Evolutionary conservation across 1,140 invertebrate genomes (phyloP).

Genomic region (Pinna nobilis): DNA sequence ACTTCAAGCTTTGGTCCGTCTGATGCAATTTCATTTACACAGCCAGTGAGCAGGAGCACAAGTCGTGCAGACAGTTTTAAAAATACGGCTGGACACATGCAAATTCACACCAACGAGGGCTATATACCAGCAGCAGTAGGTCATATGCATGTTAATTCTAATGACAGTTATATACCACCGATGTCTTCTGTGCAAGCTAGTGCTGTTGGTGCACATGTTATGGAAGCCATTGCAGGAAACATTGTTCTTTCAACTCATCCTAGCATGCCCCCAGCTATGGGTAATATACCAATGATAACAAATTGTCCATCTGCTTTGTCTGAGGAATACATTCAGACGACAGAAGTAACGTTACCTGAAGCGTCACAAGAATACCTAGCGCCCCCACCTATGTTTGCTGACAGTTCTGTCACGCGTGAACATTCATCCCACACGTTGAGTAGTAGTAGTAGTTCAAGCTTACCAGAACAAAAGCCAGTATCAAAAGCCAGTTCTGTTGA

Average conservation of each 20-base stretch:
- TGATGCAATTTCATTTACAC: constrained; percentile 45
- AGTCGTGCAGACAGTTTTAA: constrained; percentile 66
- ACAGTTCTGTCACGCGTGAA: constrained; percentile 17
- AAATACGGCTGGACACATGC: constrained; percentile 46
- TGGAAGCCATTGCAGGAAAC: constrained; percentile 21
- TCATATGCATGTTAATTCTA: background rate
- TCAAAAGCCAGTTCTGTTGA: background rate
- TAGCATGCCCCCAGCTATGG: constrained; percentile 1
- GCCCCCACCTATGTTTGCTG: constrained; percentile 46
- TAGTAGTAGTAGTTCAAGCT: constrained; percentile 8
- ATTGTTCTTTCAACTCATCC: background rate
- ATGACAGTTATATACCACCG: background rate
- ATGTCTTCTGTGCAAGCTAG: background rate
- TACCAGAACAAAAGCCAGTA: background rate
- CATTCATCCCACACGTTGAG: constrained; percentile 12
- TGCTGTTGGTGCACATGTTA: constrained; percentile 16
- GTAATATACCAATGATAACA: background rate
- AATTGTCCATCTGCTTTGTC: background rate
- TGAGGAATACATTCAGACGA: constrained; percentile 3
- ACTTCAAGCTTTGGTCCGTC: constrained; percentile 38
- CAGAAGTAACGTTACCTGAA: constrained; percentile 11
- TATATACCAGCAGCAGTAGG: constrained; percentile 30
- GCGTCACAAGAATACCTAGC: constrained; percentile 18
- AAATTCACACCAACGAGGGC: constrained; percentile 42
- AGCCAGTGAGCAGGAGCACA: constrained; percentile 53